Percentiles rank a stretch among this genome's conserved stretches.
These are phyloP conservation scores for Rynchops niger DNA, from an alignment of 2,113 vertebrate genomes.

Conservation along the genomic window DNA sequence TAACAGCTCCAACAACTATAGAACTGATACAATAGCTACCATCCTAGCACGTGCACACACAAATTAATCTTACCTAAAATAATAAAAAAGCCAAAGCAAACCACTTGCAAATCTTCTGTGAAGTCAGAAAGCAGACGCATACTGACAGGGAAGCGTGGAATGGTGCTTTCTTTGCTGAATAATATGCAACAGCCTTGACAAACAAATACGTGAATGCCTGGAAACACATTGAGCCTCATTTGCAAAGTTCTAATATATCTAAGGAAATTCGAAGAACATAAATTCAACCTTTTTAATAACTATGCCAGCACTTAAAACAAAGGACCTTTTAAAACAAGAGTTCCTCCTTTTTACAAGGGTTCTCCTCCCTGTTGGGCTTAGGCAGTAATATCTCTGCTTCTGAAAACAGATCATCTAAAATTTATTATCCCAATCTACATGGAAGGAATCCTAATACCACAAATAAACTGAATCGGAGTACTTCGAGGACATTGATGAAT, in stretches of 20 bases:
- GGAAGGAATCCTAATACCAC: conserved; percentile 2
- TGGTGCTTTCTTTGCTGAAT: neutral
- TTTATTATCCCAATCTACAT: conserved; percentile 42
- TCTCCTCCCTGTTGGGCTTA: conserved; percentile 39
- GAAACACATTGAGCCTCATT: neutral
- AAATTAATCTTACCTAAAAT: neutral
- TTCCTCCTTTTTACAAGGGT: conserved; percentile 25
- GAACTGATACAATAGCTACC: neutral
- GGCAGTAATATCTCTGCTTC: conserved; percentile 49
- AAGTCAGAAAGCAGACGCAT: neutral
- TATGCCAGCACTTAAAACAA: conserved; percentile 40
- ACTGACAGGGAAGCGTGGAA: neutral
- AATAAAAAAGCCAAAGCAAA: neutral
- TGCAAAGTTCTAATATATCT: neutral
- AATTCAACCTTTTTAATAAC: conserved; percentile 54
- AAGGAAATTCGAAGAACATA: conserved; percentile 42
- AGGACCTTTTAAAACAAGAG: conserved; percentile 3
- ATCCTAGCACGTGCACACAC: neutral
- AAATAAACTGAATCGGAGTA: conserved; percentile 3
- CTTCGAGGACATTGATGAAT: neutral
- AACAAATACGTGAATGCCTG: neutral
- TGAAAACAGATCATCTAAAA: conserved; percentile 55
- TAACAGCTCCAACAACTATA: neutral
- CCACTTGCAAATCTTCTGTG: neutral
- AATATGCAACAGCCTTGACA: neutral